Base-by-base conservation (phyloP, 2,113 vertebrate genomes). In the Cromileptes altivelis region DNA sequence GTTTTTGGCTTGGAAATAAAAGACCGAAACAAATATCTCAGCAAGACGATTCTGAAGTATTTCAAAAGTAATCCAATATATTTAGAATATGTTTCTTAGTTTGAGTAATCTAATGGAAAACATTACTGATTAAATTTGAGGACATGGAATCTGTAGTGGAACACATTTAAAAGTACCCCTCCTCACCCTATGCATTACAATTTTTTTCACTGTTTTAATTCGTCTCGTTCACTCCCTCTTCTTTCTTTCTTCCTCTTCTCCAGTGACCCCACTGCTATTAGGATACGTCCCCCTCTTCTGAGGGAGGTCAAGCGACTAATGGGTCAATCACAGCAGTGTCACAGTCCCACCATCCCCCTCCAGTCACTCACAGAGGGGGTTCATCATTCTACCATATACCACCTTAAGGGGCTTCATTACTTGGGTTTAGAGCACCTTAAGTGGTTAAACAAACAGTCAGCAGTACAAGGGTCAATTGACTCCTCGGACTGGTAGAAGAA, bases 291-390 rank as follows among this genome's bases (percentile, higher is more conserved):
- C 94, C 95, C 94, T 92, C 95, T 94, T 93, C 94, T 94, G 85
- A 96, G 88, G 79, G 96, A 96, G 97, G 97, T 97, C 96, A 97
- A 96, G 96, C 95, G 73, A 94, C 96, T 97, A 98, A 98, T 97
- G 96, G 96, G 96, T 98, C 98, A 97, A 97, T 97, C 97, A 97
- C 96, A 96, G 97, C 95, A 91, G 95, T 97, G 96, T 97, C 96
- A 97, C 95, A 93, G 94, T 94, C 95, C 91, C 94, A 95, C 96
- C 89, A 81, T 63, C 91, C 92, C 82, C 89, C 76, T 76, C 65
- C 71, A 21, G 88, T 90, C 77, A 63, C 63, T 78, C 77, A 72
- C 64, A 55, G 77, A 37, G 80, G 80, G 72, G 90, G 88, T 87
- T 93, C 93, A 94, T 94, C 92, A 93, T 91, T 90, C 83, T 69